phyloP scores from a whole-genome alignment of 2,113 vertebrate genomes.

The Xenus cinereus region DNA sequence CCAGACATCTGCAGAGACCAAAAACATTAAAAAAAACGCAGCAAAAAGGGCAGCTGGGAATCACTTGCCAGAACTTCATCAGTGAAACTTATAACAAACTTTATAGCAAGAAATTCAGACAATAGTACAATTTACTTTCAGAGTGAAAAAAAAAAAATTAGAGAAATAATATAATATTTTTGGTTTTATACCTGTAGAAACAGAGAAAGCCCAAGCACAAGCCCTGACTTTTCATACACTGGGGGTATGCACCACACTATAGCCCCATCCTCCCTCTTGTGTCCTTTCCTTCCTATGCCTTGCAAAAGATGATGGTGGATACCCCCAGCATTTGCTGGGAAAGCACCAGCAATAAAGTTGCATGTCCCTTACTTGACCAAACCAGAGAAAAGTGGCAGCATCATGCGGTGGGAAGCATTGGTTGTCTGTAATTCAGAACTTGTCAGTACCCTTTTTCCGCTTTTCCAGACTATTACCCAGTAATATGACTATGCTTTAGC shows the following conservation, averaged over 20 bases:
- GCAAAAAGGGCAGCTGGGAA: neutral
- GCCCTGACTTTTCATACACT: neutral
- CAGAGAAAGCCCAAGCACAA: neutral
- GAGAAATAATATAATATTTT: neutral
- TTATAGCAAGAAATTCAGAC: neutral
- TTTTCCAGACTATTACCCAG: neutral
- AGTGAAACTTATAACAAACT: neutral
- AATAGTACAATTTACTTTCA: neutral
- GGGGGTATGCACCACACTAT: accelerated
- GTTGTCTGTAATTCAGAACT: neutral
- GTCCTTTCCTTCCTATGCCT: neutral
- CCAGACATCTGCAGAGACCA: neutral
- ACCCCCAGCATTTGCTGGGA: neutral
- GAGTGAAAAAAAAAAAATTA: neutral
- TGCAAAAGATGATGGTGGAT: neutral
- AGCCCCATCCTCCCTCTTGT: neutral
- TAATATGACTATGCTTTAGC: neutral
- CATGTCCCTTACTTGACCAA: neutral
- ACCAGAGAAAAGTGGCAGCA: neutral
- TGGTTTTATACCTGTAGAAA: neutral
- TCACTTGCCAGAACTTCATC: neutral
- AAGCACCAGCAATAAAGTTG: neutral
- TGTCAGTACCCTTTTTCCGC: neutral
- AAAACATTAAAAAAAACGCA: neutral
- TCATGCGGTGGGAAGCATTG: neutral